Conservation (phyloP, 2,888 invertebrate genomes). For the Plebejus argus region DNA sequence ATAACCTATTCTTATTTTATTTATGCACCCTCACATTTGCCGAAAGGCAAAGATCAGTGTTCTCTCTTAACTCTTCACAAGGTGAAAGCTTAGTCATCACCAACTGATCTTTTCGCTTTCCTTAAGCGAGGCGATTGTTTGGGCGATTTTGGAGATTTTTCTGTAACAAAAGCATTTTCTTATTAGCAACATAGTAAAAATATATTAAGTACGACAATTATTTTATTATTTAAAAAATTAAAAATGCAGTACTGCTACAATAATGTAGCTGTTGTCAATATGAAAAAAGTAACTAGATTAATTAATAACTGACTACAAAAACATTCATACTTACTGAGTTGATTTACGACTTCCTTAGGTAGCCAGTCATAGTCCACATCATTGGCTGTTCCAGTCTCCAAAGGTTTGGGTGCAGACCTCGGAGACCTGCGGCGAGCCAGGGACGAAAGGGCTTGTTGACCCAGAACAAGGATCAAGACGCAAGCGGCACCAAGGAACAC, state of each 20-base stretch:
- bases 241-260: no score
- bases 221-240: no score
- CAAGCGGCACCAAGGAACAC: constrained; percentile 95
- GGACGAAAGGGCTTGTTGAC: constrained; percentile 92
- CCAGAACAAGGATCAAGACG: constrained; percentile 92
- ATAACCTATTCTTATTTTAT: constrained; percentile 61
- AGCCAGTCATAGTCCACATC: constrained; percentile 99
- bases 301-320: not conserved
- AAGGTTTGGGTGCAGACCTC: constrained; percentile 79
- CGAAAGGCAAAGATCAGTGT: constrained; percentile 41
- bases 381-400: constrained; percentile 95
- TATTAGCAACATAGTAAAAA: not conserved
- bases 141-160: constrained; percentile 85
- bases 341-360: constrained; percentile 93
- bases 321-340: constrained; percentile 86
- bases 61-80: constrained; percentile 38
- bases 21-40: constrained; percentile 47
- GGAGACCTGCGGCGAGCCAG: constrained; percentile 88
- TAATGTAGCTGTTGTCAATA: no score
- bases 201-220: no score
- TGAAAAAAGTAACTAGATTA: not conserved
- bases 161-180: constrained; percentile 69
- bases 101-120: constrained; percentile 87
- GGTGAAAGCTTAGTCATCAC: constrained; percentile 80
- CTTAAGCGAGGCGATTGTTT: constrained; percentile 88